These are phyloP conservation scores for Ceratoteleas bidentatus DNA, from an alignment of 1,140 invertebrate genomes.

Conservation along the genomic window DNA sequence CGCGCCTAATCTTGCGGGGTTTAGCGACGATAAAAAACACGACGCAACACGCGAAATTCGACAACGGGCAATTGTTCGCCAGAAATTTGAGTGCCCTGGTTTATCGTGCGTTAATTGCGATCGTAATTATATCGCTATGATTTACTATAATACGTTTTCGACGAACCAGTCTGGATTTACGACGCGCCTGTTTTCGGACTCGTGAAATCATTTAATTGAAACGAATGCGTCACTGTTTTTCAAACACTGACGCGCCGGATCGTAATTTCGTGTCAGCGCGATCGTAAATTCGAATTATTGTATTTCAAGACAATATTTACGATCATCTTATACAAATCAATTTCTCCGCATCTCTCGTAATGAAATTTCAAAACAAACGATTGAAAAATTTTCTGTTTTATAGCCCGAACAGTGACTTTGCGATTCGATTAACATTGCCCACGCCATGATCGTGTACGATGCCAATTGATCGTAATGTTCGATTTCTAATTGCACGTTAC, in stretches of 20 bases:
- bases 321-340: neutral
- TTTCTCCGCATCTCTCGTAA: too few relatives aligned
- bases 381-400: neutral
- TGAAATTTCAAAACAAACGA: too few relatives aligned
- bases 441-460: neutral
- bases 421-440: too few relatives aligned
- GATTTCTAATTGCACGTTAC: neutral
- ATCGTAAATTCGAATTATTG: neutral
- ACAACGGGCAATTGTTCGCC: conserved; percentile 33
- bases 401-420: neutral
- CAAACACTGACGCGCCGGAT: neutral
- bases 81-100: conserved; percentile 44
- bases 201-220: conserved; percentile 6
- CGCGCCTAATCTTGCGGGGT: conserved; percentile 50
- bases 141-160: conserved; percentile 33
- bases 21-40: neutral
- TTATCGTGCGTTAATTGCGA: conserved; percentile 50
- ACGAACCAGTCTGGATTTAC: conserved; percentile 28
- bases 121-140: conserved; percentile 42
- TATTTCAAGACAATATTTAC: neutral
- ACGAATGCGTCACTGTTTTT: neutral
- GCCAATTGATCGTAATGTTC: neutral
- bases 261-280: neutral
- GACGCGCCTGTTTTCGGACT: conserved; percentile 26
- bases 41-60: conserved; percentile 19